Percentiles rank a stretch among this genome's conserved stretches.
Conservation (phyloP, 2,113 vertebrate genomes). For the Pitta sordida region DNA sequence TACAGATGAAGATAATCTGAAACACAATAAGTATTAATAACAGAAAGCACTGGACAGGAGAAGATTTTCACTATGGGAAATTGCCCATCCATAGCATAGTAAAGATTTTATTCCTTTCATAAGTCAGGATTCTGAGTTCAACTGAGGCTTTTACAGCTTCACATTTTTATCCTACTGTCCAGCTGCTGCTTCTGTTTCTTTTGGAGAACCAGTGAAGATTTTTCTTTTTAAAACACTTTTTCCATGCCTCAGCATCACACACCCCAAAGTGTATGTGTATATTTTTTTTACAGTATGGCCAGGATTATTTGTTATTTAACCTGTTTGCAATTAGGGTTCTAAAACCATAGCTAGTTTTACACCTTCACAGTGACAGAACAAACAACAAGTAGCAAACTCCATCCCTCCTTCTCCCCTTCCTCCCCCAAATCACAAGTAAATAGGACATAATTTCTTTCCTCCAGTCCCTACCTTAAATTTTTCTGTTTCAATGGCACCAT, state of each 20-base stretch:
- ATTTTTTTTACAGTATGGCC: background rate
- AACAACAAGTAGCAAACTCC: background rate
- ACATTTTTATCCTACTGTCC: background rate
- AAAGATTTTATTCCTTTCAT: slow-evolving; percentile 52
- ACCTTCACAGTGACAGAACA: background rate
- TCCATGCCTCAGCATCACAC: background rate
- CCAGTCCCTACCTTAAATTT: background rate
- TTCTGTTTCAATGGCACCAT: background rate
- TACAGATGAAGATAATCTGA: slow-evolving; percentile 24
- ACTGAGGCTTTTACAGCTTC: background rate
- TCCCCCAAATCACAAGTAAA: background rate
- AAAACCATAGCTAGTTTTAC: background rate
- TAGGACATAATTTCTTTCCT: background rate
- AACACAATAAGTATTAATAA: background rate
- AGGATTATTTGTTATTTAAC: background rate
- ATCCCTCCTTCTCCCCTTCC: background rate
- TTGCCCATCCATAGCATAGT: slow-evolving; percentile 10
- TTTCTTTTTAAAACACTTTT: background rate
- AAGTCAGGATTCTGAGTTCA: slow-evolving; percentile 29
- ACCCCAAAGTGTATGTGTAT: background rate
- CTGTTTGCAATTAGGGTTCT: background rate
- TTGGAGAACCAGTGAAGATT: background rate
- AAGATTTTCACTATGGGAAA: slow-evolving; percentile 14
- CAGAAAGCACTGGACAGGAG: background rate
- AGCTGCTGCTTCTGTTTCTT: background rate